Conservation (phyloP, 2,797 vertebrate genomes). For the Carduelis carduelis region DNA sequence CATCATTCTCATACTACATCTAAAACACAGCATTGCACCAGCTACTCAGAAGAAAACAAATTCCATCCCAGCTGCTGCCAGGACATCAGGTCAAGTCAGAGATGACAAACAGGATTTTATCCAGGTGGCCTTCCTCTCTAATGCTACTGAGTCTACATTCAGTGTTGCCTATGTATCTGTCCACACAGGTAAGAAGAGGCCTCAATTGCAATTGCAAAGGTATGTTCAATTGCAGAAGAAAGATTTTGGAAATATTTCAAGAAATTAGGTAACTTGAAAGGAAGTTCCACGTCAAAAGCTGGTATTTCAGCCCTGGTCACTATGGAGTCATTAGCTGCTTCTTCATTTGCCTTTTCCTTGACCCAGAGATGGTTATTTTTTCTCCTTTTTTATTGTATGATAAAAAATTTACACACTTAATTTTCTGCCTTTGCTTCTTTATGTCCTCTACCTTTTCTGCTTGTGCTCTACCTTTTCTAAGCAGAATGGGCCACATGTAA, state of each 20-base stretch:
- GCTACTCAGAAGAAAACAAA: rapidly evolving
- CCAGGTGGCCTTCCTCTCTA: neutral
- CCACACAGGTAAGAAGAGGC: neutral
- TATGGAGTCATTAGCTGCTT: rapidly evolving
- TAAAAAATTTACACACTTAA: neutral
- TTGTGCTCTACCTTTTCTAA: neutral
- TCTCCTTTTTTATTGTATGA: neutral
- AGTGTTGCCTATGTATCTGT: neutral
- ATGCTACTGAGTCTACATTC: neutral
- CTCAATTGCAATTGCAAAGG: neutral
- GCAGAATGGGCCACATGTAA: neutral
- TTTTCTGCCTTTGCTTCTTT: neutral
- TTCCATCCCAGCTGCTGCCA: neutral
- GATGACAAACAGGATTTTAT: neutral
- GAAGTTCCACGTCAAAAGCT: neutral
- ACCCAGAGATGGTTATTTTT: neutral
- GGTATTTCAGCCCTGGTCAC: neutral
- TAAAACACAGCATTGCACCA: neutral
- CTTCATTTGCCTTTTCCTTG: neutral
- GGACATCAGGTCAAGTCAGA: neutral
- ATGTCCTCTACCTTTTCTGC: neutral
- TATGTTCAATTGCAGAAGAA: neutral
- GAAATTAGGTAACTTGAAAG: neutral
- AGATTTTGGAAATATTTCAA: neutral
- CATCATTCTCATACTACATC: neutral